Evolutionary conservation across 2,888 invertebrate genomes (phyloP), one percentile per base, ranked within the genome.

Genomic region (Ophraella communa): DNA sequence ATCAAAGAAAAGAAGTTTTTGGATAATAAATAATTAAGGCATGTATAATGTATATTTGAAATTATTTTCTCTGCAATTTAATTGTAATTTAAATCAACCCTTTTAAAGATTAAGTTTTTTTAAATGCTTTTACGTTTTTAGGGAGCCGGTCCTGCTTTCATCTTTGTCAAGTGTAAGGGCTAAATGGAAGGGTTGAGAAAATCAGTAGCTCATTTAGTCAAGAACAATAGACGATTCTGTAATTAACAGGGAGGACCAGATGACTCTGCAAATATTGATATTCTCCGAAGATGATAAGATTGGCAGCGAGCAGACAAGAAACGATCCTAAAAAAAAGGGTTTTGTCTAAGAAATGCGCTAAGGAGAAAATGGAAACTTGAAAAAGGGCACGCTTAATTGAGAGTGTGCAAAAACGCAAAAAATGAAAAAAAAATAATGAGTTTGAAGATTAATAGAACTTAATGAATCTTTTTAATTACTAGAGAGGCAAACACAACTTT

Each of bases 151-250:
- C n/a, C 30, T 53, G 30, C 18, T 11, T 33, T 18, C 33, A 33
- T 35, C 30, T 33, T 53, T 20, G 35, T 63, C 49, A 59, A 47
- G 49, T 54, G 47, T 44, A 21, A 61, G 65, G 61, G 59, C 58
- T 58, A 58, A 65, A 61, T 63, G 58, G 62, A 62, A 59, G 62
- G 65, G 63, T 61, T 39, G 56, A 35, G 63, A 57, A 64, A 65
- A 65, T 68, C 65, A 68, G 65, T 58, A 63, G 68, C 65, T 61
- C 65, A 68, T 65, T 68, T 68, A 68, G 63, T 61, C 65, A 59
- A 57, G 64, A 66, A 68, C 65, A 67, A 67, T 62, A 67, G 62
- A 64, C 56, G 62, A 30, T 53, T 62, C 39, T 33, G 64, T 67
- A 65, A 67, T 64, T 62, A 68, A 68, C 59, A 63, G 57, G 49